Base-by-base conservation (phyloP, 2,797 vertebrate species). In the Parambassis ranga region DNA sequence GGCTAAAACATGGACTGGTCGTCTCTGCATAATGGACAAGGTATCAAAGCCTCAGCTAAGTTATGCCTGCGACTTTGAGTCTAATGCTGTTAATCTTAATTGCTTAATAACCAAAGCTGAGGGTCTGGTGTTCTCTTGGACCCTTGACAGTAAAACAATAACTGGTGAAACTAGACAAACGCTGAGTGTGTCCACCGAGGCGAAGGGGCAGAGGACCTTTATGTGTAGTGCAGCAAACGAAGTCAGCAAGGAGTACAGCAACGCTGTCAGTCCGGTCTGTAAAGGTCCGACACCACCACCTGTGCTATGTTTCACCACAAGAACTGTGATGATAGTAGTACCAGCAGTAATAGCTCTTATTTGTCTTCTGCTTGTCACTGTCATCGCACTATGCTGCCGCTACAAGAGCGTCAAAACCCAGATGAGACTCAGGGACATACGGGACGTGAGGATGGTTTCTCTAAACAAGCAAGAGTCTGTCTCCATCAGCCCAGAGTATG, bases 121-220 rank as follows among this genome's bases (percentile, higher is more conserved):
- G 22, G 70, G 38, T 61, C 26, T 84, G 75, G 9, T 6, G 13
- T 88, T 84, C 41, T 77, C 74, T 0, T 91, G 90, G 90, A 75
- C 20, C 0, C 49, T 72, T 0, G 56, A 86, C 27, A 71, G 42
- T 3, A 81, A 67, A 18, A 15, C 16, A 1, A 47, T 89, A 16
- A 19, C 11, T 3, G 42, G 30, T 0, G 86, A 87, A 55, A 83
- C 35, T 2, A 51, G 4, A 14, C 62, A 70, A 56, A 75, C 51
- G 0, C 44, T 89, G 58, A 84, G 62, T 10, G 10, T 83, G 7
- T 65, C 81, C 49, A 28, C 23, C 1, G n/a, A 38, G 33, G 7
- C 77, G 8, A 66, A 77, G 56, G 73, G 47, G 0, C 31, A 56
- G 23, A 51, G 22, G 7, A 58, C 7, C 47, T 78, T 89, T 11